Evolutionary conservation across 2,888 invertebrate genomes (phyloP).

Genomic region (Erebia ligea): DNA sequence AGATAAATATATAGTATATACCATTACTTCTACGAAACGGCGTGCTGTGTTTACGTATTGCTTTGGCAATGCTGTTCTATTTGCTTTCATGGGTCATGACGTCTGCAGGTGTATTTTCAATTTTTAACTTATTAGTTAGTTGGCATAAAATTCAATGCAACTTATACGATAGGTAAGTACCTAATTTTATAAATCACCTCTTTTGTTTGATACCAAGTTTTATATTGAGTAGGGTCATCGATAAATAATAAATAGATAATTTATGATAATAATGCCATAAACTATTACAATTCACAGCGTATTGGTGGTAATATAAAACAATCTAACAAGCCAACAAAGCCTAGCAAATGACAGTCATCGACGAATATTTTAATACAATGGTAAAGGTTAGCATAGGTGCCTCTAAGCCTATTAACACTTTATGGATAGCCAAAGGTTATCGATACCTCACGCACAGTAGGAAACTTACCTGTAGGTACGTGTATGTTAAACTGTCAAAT

Average conservation of each 20-base stretch:
- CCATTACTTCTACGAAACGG: no score
- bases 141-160: no score
- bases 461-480: neutral
- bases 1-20: no score
- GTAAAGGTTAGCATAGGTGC: neutral
- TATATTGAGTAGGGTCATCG: neutral
- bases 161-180: no score
- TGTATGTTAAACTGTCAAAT: neutral
- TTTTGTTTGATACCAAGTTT: neutral
- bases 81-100: no score
- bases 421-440: constrained; percentile 27
- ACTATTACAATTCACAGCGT: constrained; percentile 22
- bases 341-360: constrained; percentile 25
- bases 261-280: neutral
- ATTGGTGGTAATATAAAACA: constrained; percentile 1
- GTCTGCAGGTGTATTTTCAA: no score
- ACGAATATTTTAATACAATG: constrained; percentile 25
- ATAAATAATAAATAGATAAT: neutral
- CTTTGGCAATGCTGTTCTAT: no score
- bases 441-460: constrained; percentile 5
- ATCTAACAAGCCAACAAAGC: constrained; percentile 21
- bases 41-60: no score
- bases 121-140: no score
- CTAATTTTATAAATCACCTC: no score
- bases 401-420: constrained; percentile 21